Conservation (phyloP, 2,888 invertebrate species). For the Aspidiotus rigidus region DNA sequence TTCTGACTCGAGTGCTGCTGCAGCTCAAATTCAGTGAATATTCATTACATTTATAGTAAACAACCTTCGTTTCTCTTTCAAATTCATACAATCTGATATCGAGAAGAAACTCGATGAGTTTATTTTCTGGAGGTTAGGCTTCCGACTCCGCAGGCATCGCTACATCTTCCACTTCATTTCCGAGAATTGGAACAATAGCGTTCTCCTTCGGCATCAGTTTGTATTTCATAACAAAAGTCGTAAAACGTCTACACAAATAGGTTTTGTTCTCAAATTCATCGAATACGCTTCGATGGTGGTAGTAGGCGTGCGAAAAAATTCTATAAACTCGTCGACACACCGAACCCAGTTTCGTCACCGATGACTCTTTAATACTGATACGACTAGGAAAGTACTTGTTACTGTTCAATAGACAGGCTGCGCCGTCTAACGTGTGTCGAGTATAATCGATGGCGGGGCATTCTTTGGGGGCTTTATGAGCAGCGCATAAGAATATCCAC, state of each 20-base stretch:
- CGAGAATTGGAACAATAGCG: conserved; percentile 92
- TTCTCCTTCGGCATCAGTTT: conserved; percentile 97
- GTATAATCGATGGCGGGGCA: conserved; percentile 99
- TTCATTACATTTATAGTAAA: too few relatives aligned
- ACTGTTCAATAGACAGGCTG: conserved; percentile 95
- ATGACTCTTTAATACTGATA: conserved; percentile 97
- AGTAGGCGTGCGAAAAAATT: conserved; percentile 99
- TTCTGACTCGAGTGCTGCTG: too few relatives aligned
- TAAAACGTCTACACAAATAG: conserved; percentile 88
- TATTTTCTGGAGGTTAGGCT: conserved; percentile 42
- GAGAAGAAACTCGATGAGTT: too few relatives aligned
- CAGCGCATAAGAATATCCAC: conserved; percentile 99
- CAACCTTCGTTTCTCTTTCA: neutral
- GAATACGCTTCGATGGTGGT: conserved; percentile 92
- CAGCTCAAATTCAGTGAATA: too few relatives aligned
- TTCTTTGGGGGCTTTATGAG: conserved; percentile 99
- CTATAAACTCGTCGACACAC: conserved; percentile 97
- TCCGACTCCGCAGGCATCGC: conserved; percentile 47
- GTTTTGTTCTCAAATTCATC: conserved; percentile 97
- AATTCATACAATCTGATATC: neutral
- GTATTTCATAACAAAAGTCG: conserved; percentile 96
- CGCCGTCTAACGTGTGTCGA: conserved; percentile 95
- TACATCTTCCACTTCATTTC: conserved; percentile 56
- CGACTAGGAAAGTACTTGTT: conserved; percentile 99
- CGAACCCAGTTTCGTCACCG: conserved; percentile 95